These are phyloP conservation scores for Magallana gigas DNA, from an alignment of 1,140 invertebrate genomes.

Conservation along the genomic window DNA sequence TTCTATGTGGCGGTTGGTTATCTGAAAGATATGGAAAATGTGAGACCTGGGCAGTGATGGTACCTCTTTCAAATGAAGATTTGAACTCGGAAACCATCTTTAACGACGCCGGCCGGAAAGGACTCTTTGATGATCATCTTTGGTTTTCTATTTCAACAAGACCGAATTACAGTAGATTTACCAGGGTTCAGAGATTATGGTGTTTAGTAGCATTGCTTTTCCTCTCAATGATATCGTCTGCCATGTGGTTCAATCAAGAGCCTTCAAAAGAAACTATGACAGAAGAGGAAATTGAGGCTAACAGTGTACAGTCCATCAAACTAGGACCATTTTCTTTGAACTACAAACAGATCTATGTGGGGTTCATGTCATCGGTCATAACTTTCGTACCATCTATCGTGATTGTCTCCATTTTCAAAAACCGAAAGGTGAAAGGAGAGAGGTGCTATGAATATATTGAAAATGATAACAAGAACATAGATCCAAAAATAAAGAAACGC, in stretches of 20 bases:
- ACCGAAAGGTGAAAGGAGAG: slow-evolving; percentile 29
- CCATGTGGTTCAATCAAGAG: slow-evolving; percentile 64
- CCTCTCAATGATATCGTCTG: slow-evolving; percentile 42
- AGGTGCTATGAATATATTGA: not conserved
- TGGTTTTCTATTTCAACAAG: slow-evolving; percentile 51
- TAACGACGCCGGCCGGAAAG: not conserved
- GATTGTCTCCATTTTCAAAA: slow-evolving; percentile 36
- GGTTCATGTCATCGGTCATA: slow-evolving; percentile 65
- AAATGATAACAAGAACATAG: not conserved
- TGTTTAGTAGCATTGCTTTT: slow-evolving; percentile 26
- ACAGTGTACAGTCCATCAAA: slow-evolving; percentile 64
- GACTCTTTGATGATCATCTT: slow-evolving; percentile 49
- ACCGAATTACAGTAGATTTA: slow-evolving; percentile 49
- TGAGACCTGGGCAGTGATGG: not conserved
- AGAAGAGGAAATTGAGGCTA: slow-evolving; percentile 36
- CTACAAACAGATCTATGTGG: slow-evolving; percentile 69
- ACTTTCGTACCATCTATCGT: slow-evolving; percentile 72
- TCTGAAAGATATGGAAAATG: slow-evolving; percentile 43
- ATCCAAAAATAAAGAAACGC: not conserved
- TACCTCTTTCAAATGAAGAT: not conserved
- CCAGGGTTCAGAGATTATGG: slow-evolving; percentile 50
- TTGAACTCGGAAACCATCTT: slow-evolving; percentile 36
- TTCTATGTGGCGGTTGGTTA: slow-evolving; percentile 51
- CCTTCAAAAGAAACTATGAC: slow-evolving; percentile 41
- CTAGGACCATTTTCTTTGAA: slow-evolving; percentile 78